Evolutionary conservation across 2,888 invertebrate genomes (phyloP).

Genomic region (Hermaeophaga mercurialis): DNA sequence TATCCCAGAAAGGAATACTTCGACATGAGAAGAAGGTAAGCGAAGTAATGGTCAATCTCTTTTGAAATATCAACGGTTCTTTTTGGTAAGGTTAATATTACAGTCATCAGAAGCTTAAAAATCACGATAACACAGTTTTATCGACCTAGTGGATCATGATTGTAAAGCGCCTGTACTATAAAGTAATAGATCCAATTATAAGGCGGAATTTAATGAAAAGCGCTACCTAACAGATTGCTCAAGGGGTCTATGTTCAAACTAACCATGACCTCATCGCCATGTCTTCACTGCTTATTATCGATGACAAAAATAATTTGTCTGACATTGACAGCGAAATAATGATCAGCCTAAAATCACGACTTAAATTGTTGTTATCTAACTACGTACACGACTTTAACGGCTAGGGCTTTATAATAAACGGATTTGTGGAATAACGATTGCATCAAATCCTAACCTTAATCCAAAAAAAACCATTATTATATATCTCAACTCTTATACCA

Average conservation of each 20-base stretch:
- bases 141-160: no score
- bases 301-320: conserved; percentile 9
- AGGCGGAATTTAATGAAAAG: conserved; percentile 1
- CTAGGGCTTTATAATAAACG: conserved; percentile 7
- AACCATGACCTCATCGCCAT: conserved; percentile 1
- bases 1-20: no score
- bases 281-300: conserved; percentile 7
- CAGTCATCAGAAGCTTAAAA: no score
- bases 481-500: not conserved
- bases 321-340: conserved; percentile 10
- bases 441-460: not conserved
- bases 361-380: conserved; percentile 3
- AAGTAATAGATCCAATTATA: not conserved
- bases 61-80: no score
- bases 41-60: no score
- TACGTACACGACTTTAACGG: conserved; percentile 4
- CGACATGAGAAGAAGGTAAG: no score
- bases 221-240: not conserved
- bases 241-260: not conserved
- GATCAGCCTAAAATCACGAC: conserved; percentile 8
- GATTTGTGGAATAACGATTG: conserved; percentile 3
- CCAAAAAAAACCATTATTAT: not conserved
- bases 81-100: no score
- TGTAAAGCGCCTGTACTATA: not conserved
- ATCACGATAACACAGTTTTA: no score